Evolutionary conservation across 2,113 vertebrate species (phyloP).

Genomic region (Tragelaphus imberbis): DNA sequence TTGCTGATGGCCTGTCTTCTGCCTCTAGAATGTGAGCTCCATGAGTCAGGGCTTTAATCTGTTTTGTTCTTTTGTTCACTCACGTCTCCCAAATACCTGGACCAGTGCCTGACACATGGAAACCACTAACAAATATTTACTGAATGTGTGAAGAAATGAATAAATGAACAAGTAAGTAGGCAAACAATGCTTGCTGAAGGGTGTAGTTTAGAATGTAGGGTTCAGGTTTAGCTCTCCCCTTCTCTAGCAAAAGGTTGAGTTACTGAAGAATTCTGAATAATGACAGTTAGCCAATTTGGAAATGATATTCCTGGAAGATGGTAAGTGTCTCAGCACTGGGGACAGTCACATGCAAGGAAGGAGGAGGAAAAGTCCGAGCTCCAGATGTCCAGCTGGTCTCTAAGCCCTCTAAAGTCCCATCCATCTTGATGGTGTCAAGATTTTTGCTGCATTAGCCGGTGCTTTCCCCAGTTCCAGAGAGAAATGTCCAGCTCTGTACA

Average conservation of each 20-base stretch:
- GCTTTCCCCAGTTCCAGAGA: background rate
- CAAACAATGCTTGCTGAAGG: background rate
- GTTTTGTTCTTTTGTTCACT: background rate
- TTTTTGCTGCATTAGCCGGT: background rate
- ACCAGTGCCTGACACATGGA: background rate
- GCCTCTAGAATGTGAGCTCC: background rate
- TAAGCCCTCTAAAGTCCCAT: background rate
- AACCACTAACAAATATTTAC: background rate
- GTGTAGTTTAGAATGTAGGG: background rate
- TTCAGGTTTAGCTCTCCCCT: background rate
- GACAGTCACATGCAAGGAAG: background rate
- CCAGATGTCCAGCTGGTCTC: background rate
- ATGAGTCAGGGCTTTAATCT: background rate
- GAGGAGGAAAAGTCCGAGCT: background rate
- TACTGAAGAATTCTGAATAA: background rate
- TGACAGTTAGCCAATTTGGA: background rate
- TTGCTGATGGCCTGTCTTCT: background rate
- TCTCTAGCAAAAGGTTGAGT: background rate
- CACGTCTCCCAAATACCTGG: background rate
- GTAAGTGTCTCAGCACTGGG: background rate
- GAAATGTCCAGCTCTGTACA: background rate
- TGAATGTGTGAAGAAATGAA: background rate
- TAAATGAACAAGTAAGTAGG: background rate
- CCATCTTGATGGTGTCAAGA: background rate
- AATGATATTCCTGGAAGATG: background rate